Base-by-base conservation (phyloP, 23 tunicate species). In the Ciona savignyi region DNA sequence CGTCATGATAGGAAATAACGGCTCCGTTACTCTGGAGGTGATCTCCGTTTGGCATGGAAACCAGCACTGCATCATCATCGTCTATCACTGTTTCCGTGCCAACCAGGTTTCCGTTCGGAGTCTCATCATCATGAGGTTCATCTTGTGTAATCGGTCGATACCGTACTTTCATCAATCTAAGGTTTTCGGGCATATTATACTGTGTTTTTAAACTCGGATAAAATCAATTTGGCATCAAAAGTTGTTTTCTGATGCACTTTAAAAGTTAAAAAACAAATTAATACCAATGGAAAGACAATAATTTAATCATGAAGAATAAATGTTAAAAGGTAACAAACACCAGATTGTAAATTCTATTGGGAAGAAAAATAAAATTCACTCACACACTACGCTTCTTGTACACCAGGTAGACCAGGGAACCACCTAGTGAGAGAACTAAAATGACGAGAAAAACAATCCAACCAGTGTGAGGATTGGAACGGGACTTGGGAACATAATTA, bases 1-100 rank as follows among this genome's bases (percentile, higher is more conserved):
- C 96, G 63, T 89, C 96, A 70, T 89, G 96, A 65, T 78, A 89
- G 0, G 95, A 88, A 20, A 82, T 9, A 31, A 75, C 42, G 62
- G 87, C 80, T 11, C 73, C 75, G 23, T 78, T 66, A 4, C 25
- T 29, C 2, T 61, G 62, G 1, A n/a, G 34, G 3, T 35, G 70
- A 1, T 32, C 30, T 20, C 80, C 87, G 27, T 65, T 67, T 24
- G 76, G 51, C 2, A 2, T 26, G 6, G 69, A 74, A 68, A 30
- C 75, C 30, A 66, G 23, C 6, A 67, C 73, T 24, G 69, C 75
- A 60, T 62, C 69, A 35, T 82, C 80, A 60, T 82, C 87, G 15
- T 74, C 75, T 6, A 74, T 35, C 19, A 74, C 21, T 0, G 80
- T 4, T 1, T 34, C 27, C 11, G 80, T 74, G 25, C 87, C 87